These are phyloP conservation scores for Allobates femoralis DNA, from an alignment of 2,797 vertebrate genomes.

Conservation along the genomic window DNA sequence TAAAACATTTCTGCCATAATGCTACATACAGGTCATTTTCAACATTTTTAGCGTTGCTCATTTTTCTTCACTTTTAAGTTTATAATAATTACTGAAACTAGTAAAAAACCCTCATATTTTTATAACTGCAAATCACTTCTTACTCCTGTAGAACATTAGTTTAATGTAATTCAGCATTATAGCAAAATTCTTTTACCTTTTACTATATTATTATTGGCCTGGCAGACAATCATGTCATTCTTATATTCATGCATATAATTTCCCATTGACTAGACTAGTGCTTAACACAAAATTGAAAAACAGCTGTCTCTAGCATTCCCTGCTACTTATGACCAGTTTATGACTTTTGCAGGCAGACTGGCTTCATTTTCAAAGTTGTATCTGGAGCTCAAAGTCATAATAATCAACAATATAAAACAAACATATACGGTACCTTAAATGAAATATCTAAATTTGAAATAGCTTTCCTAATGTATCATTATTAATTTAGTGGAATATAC, in stretches of 20 bases:
- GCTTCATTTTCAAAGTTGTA: conserved; percentile 50
- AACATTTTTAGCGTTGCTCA: too few species aligned
- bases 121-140: conserved; percentile 1
- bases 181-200: conserved; percentile 52
- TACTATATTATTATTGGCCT: conserved; percentile 56
- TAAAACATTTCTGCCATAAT: too few species aligned
- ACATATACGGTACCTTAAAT: conserved; percentile 35
- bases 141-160: conserved; percentile 15
- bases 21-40: too few species aligned
- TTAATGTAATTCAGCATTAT: conserved; percentile 51
- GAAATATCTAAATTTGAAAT: conserved; percentile 20
- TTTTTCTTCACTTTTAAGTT: too few species aligned
- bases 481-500: not conserved
- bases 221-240: conserved; percentile 59
- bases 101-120: not conserved
- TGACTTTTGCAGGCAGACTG: conserved; percentile 57
- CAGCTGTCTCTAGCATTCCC: conserved; percentile 44
- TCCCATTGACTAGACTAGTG: conserved; percentile 37
- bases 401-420: conserved; percentile 41
- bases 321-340: conserved; percentile 50
- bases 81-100: not conserved
- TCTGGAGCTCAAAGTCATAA: conserved; percentile 49
- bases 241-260: conserved; percentile 47
- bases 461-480: not conserved
- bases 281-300: conserved; percentile 31